Base-by-base conservation (phyloP, 2,888 invertebrate species). In the Eugnorisma glareosa region DNA sequence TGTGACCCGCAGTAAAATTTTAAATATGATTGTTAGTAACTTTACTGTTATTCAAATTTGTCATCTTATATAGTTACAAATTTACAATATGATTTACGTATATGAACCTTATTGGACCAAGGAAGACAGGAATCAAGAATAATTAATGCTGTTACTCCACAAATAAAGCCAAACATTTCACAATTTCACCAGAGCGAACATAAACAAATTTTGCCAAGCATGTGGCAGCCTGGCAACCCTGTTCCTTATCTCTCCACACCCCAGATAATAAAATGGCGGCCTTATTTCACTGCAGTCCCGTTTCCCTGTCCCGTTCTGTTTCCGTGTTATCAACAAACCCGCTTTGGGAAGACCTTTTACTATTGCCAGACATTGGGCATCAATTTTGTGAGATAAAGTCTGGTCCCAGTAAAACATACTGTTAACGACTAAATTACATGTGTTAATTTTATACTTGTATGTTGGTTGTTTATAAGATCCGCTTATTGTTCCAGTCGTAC, bases 191-290 rank as follows among this genome's bases (percentile, higher is more conserved):
- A 61, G n/a, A 57, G 54, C 24, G 1, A 72, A 45, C 18, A 57
- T 76, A 77, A 81, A 82, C 71, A 82, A 37, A 77, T 77, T 83
- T 82, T 54, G 64, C 73, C 59, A 68, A 70, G 37, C 72, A 75
- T 67, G 80, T n/a, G n/a, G n/a, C 59, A 59, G 8, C 31, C 59
- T 80, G 87, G 76, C 92, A 92, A 84, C 93, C 93, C 93, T 94
- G 91, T 54, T 72, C 63, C 75, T 84, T 90, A 91, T 94, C 93
- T 90, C 76, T 93, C 92, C 89, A 85, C 94, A 92, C 94, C 94
- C 94, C 87, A 81, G 91, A 91, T 91, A 92, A 92, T 92, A 93
- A 94, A 93, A 86, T 75, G 84, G 84, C 89, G 90, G 92, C 92
- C 92, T 88, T 87, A 85, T 88, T 88, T 85, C 78, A 86, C 83